Evolutionary conservation across 1,140 invertebrate species (phyloP).

Genomic region (Brachionus paranguensis): DNA sequence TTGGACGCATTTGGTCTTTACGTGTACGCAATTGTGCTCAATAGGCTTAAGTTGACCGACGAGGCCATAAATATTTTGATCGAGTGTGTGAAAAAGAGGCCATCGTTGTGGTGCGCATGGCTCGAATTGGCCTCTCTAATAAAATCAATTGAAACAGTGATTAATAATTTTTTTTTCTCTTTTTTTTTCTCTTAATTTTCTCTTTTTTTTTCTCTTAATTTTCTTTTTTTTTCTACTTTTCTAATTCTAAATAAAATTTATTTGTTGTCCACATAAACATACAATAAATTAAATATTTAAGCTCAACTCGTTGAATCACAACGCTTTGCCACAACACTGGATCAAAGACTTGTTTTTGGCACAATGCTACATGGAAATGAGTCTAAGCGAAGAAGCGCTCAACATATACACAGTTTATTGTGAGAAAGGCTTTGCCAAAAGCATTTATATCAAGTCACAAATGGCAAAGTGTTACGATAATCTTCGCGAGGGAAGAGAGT

Average conservation of each 20-base stretch:
- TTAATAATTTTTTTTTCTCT: neutral
- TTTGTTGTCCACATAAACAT: too few species aligned
- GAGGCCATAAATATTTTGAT: constrained; percentile 70
- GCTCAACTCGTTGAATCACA: constrained; percentile 57
- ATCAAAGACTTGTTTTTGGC: constrained; percentile 86
- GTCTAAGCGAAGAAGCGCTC: constrained; percentile 80
- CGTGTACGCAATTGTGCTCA: constrained; percentile 74
- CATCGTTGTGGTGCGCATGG: constrained; percentile 87
- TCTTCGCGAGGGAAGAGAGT: constrained; percentile 59
- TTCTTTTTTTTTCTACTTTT: too few species aligned
- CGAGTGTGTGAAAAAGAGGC: constrained; percentile 69
- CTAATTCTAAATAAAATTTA: too few species aligned
- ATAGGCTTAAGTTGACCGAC: constrained; percentile 72
- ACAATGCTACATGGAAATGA: constrained; percentile 80
- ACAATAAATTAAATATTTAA: neutral
- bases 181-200: neutral
- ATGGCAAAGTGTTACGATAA: constrained; percentile 86
- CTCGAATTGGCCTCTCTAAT: constrained; percentile 79
- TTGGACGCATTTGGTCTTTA: constrained; percentile 20
- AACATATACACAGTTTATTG: constrained; percentile 71
- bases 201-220: too few species aligned
- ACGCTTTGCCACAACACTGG: constrained; percentile 80
- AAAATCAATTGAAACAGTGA: constrained; percentile 65
- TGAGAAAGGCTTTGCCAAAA: constrained; percentile 73
- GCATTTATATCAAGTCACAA: constrained; percentile 82